A percentile compares a stretch with the other conserved stretches of the same genome.
These are phyloP conservation scores for Eupithecia inturbata DNA, from an alignment of 2,888 invertebrate species.

Conservation along the genomic window DNA sequence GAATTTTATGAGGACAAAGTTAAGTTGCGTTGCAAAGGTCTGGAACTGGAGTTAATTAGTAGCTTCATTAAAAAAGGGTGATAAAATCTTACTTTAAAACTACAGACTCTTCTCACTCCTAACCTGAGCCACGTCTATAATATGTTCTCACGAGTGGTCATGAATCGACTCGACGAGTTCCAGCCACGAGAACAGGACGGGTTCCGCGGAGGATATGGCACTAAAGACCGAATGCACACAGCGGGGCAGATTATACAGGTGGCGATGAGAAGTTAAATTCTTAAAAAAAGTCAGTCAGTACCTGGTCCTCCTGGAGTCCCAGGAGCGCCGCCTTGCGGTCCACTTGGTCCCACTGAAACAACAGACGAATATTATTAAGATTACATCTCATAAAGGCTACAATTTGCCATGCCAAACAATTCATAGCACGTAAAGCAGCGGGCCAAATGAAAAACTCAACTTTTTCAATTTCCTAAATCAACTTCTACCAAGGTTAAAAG, in stretches of 20 bases:
- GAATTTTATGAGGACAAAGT: too few relatives aligned
- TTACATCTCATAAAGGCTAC: not conserved
- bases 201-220: not conserved
- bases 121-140: not conserved
- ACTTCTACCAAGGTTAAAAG: not conserved
- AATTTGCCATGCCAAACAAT: not conserved
- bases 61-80: not conserved
- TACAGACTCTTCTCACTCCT: not conserved
- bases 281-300: not conserved
- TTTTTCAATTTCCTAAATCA: not conserved
- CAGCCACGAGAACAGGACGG: too few relatives aligned
- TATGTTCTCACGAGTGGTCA: not conserved
- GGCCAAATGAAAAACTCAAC: not conserved
- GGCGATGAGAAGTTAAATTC: not conserved
- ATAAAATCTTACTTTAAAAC: too few relatives aligned
- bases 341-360: slow-evolving; percentile 1
- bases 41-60: not conserved
- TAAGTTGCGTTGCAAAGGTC: too few relatives aligned
- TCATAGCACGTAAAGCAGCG: not conserved
- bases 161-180: too few relatives aligned
- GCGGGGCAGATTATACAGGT: too few relatives aligned
- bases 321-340: not conserved
- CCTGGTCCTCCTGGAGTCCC: slow-evolving; percentile 15
- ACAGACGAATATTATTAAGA: not conserved
- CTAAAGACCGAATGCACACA: too few relatives aligned